Evolutionary conservation across 2,797 vertebrate genomes (phyloP).

Genomic region (Xenopus petersii): DNA sequence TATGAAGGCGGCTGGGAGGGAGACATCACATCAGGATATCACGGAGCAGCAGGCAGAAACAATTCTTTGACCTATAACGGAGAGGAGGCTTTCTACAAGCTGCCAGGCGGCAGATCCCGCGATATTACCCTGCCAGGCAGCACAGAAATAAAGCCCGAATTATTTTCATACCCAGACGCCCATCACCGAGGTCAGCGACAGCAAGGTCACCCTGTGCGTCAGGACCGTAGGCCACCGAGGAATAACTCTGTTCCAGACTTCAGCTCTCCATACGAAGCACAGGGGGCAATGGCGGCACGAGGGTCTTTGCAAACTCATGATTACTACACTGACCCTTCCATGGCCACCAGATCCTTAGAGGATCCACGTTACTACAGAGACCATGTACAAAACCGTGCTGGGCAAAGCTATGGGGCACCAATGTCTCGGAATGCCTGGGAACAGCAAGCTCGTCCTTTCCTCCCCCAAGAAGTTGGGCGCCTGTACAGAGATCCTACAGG

Average conservation of each 20-base stretch:
- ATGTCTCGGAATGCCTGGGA: conserved; percentile 77
- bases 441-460: conserved; percentile 66
- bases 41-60: conserved; percentile 72
- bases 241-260: conserved; percentile 84
- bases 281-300: conserved; percentile 70
- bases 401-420: conserved; percentile 67
- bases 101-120: conserved; percentile 54
- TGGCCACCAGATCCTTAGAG: conserved; percentile 70
- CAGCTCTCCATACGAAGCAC: conserved; percentile 73
- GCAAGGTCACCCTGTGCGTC: conserved; percentile 62
- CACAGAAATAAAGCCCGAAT: conserved; percentile 78
- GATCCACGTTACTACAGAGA: conserved; percentile 77
- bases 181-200: conserved; percentile 70
- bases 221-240: conserved; percentile 60
- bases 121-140: conserved; percentile 72
- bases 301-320: conserved; percentile 78
- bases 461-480: conserved; percentile 67
- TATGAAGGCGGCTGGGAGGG: conserved; percentile 84
- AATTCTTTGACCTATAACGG: conserved; percentile 79
- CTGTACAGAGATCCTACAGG: conserved; percentile 74
- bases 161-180: conserved; percentile 74
- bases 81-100: conserved; percentile 80
- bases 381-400: conserved; percentile 65
- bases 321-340: conserved; percentile 76
- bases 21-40: conserved; percentile 75